phyloP scores from a whole-genome alignment of 2,797 vertebrate genomes.

The Aplochiton taeniatus region DNA sequence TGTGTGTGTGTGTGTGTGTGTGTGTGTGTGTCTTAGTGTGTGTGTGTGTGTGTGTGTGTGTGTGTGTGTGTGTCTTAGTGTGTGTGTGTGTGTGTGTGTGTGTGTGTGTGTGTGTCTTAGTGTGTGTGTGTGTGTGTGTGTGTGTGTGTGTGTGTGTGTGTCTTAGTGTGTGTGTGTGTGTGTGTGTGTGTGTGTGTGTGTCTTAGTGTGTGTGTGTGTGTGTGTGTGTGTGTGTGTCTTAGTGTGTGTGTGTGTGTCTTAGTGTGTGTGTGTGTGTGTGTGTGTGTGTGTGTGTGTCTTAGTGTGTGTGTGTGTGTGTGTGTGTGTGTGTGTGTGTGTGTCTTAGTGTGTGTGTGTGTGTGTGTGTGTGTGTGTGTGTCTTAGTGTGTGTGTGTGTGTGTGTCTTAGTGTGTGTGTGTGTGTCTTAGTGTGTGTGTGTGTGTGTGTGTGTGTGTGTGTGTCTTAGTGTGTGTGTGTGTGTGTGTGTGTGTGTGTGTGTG shows the following conservation, averaged over 20 bases:
- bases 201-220: background rate
- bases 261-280: no score
- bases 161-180: no score
- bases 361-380: conserved; percentile 5
- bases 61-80: background rate
- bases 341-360: no score
- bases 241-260: no score
- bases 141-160: conserved; percentile 2
- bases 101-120: no score
- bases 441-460: conserved; percentile 2
- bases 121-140: background rate
- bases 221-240: background rate
- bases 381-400: no score
- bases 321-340: conserved; percentile 2
- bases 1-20: conserved; percentile 5
- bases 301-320: background rate
- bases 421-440: background rate
- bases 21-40: no score
- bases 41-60: background rate
- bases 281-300: no score
- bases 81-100: conserved; percentile 8
- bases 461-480: no score
- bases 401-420: no score
- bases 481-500: background rate
- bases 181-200: no score